A percentile compares a stretch with the other conserved stretches of the same genome.
Evolutionary conservation across 1,140 invertebrate genomes (phyloP).

Genomic region (Apis dorsata): DNA sequence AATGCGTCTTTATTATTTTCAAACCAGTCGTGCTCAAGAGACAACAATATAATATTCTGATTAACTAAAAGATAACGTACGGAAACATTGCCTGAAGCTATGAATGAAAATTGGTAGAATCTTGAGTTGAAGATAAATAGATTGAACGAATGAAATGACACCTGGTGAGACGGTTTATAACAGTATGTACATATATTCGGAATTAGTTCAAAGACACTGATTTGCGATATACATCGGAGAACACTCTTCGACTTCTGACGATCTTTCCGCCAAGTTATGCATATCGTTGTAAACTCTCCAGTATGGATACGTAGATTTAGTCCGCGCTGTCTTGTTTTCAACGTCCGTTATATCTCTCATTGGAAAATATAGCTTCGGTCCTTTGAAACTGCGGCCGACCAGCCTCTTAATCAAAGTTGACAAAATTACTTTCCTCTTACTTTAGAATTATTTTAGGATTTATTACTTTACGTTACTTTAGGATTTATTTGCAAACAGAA

Average conservation of each 20-base stretch:
- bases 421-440: slow-evolving; percentile 43
- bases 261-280: slow-evolving; percentile 22
- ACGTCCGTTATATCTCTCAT: slow-evolving; percentile 12
- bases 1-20: too few relatives aligned
- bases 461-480: slow-evolving; percentile 15
- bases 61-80: too few relatives aligned
- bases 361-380: slow-evolving; percentile 15
- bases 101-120: neutral
- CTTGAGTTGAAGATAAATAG: neutral
- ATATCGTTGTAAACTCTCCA: slow-evolving; percentile 8
- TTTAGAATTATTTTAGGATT: too few relatives aligned
- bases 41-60: too few relatives aligned
- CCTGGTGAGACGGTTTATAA: neutral
- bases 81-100: neutral
- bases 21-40: too few relatives aligned
- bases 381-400: slow-evolving; percentile 24
- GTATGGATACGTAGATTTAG: slow-evolving; percentile 15
- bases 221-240: slow-evolving; percentile 3
- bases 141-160: too few relatives aligned
- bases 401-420: slow-evolving; percentile 46
- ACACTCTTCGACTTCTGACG: slow-evolving; percentile 28
- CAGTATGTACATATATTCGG: too few relatives aligned
- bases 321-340: slow-evolving; percentile 27
- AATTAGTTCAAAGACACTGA: slow-evolving; percentile 27
- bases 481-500: slow-evolving; percentile 39